A percentile compares a stretch with the other conserved stretches of the same genome.
Evolutionary conservation across 2,113 vertebrate species (phyloP).

Genomic region (Gymnobelideus leadbeateri): DNA sequence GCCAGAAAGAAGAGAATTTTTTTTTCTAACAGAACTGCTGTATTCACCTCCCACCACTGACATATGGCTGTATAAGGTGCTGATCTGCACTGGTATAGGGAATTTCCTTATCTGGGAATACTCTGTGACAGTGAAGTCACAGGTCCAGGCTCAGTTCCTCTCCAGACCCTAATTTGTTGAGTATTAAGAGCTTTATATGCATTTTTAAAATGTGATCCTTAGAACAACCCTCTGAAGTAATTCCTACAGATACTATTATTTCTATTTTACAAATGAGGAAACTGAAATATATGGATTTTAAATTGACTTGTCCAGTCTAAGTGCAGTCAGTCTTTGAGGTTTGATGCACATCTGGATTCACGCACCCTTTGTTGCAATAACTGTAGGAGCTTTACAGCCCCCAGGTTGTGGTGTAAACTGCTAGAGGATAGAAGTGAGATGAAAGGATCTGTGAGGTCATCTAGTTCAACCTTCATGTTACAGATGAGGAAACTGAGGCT

Average conservation of each 20-base stretch:
- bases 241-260: not conserved
- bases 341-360: not conserved
- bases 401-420: not conserved
- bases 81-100: not conserved
- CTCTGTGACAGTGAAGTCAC: not conserved
- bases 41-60: not conserved
- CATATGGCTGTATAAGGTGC: not conserved
- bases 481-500: not conserved
- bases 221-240: not conserved
- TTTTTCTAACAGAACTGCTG: not conserved
- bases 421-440: not conserved
- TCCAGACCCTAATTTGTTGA: not conserved
- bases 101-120: not conserved
- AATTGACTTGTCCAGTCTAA: not conserved
- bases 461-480: not conserved
- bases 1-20: not conserved
- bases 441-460: not conserved
- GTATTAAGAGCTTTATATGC: not conserved
- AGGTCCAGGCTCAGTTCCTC: not conserved
- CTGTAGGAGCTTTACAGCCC: not conserved
- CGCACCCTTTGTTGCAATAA: not conserved
- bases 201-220: not conserved
- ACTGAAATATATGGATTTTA: not conserved
- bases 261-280: not conserved
- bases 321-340: not conserved